These are phyloP conservation scores for Ranitomeya imitator DNA, from an alignment of 2,113 vertebrate genomes.

Conservation along the genomic window DNA sequence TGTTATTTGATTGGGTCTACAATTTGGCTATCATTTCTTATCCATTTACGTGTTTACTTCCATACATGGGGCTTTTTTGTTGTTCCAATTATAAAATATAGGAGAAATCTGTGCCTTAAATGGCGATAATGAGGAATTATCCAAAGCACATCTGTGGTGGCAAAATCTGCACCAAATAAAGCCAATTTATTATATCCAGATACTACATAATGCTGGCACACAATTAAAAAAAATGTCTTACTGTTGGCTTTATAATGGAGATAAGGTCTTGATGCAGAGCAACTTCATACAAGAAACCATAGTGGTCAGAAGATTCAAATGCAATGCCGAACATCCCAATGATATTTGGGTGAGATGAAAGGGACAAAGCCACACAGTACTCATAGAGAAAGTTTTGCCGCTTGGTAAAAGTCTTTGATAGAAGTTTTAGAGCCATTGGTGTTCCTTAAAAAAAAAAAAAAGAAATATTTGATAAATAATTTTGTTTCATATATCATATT, in stretches of 20 bases:
- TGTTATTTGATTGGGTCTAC: no score
- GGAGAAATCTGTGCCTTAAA: no score
- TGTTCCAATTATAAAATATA: no score
- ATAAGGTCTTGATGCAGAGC: conserved; percentile 88
- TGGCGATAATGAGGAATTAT: no score
- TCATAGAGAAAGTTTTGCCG: conserved; percentile 90
- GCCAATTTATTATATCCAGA: no score
- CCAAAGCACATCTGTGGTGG: no score
- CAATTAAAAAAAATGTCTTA: conserved; percentile 63
- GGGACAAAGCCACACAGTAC: conserved; percentile 88
- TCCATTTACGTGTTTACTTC: no score
- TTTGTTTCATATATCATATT: no score
- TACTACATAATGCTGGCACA: not conserved
- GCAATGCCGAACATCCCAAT: conserved; percentile 87
- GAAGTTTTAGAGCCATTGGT: conserved; percentile 90
- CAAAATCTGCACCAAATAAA: no score
- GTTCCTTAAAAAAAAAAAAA: conserved; percentile 74
- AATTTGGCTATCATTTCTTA: no score
- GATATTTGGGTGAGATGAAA: conserved; percentile 85
- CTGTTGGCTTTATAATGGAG: conserved; percentile 87
- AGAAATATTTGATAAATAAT: no score
- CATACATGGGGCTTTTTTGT: no score
- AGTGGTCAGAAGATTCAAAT: conserved; percentile 85
- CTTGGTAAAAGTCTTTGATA: conserved; percentile 87
- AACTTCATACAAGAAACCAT: conserved; percentile 88